Conservation (phyloP, 2,888 invertebrate species). For the Beris morrisii region DNA sequence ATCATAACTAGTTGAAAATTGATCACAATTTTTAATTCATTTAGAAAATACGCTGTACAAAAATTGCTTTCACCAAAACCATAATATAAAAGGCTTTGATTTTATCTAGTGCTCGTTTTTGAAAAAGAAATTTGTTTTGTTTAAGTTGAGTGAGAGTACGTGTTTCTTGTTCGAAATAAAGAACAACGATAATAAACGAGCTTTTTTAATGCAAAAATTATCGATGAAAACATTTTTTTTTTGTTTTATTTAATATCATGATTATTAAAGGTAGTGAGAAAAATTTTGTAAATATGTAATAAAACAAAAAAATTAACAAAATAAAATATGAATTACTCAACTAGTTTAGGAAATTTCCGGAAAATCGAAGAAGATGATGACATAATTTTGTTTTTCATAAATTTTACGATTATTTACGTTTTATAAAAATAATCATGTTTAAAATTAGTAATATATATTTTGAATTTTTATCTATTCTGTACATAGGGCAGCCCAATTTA, state of each 20-base stretch:
- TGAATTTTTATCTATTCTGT: constrained; percentile 24
- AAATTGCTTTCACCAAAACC: constrained; percentile 8
- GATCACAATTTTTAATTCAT: neutral
- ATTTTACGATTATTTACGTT: too few species aligned
- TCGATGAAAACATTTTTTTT: too few species aligned
- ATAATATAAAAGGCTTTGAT: neutral
- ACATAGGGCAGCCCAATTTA: constrained; percentile 30
- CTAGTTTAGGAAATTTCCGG: neutral
- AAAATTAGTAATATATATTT: neutral
- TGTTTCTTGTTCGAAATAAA: too few species aligned
- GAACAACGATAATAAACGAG: too few species aligned
- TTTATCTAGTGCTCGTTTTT: too few species aligned
- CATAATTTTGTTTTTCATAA: too few species aligned
- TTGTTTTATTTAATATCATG: too few species aligned
- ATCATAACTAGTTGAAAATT: too few species aligned
- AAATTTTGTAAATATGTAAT: neutral
- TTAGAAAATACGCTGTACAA: constrained; percentile 13
- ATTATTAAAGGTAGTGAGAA: too few species aligned
- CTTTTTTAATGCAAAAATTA: too few species aligned
- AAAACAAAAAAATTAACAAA: neutral
- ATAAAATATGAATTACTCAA: neutral
- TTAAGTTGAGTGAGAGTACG: too few species aligned
- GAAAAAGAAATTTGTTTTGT: neutral
- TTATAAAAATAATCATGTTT: neutral
- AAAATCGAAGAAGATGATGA: too few species aligned